These are phyloP conservation scores for Montipora efflorescens DNA, from an alignment of 64 coral and sea anemone genomes.

Conservation along the genomic window DNA sequence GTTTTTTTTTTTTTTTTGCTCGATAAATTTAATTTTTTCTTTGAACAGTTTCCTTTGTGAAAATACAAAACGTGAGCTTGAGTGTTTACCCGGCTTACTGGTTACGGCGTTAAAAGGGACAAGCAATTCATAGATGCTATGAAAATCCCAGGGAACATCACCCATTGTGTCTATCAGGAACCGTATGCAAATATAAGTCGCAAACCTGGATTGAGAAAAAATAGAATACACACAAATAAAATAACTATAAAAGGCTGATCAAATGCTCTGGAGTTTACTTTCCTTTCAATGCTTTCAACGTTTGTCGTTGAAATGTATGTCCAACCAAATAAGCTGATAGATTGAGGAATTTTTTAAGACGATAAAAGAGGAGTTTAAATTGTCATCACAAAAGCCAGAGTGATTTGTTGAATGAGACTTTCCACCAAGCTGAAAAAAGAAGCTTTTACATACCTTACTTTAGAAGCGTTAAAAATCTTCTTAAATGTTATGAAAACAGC, in stretches of 20 bases:
- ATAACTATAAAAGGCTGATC: not conserved
- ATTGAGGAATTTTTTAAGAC: not conserved
- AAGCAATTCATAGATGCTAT: not conserved
- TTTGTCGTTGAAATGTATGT: conserved; percentile 9
- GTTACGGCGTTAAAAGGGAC: not conserved
- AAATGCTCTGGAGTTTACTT: not conserved
- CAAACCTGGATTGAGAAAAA: not conserved
- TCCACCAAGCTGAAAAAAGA: not conserved
- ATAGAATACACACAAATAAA: not conserved
- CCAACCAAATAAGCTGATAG: not conserved
- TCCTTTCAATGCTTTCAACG: conserved; percentile 30
- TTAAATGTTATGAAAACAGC: not conserved
- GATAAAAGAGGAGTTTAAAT: conserved; percentile 35
- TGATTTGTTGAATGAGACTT: not conserved
- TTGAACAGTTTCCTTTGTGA: not conserved
- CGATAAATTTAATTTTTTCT: conserved; percentile 8
- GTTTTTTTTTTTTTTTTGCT: not conserved
- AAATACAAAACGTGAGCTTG: not conserved
- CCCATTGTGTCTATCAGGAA: too few species aligned
- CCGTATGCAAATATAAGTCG: too few species aligned
- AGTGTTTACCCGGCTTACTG: not conserved
- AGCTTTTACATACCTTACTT: not conserved
- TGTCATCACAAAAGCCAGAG: not conserved
- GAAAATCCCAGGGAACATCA: not conserved
- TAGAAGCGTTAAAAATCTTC: not conserved